These are phyloP conservation scores for Rhinopithecus roxellana DNA, from an alignment of 2,113 vertebrate genomes.

Conservation along the genomic window DNA sequence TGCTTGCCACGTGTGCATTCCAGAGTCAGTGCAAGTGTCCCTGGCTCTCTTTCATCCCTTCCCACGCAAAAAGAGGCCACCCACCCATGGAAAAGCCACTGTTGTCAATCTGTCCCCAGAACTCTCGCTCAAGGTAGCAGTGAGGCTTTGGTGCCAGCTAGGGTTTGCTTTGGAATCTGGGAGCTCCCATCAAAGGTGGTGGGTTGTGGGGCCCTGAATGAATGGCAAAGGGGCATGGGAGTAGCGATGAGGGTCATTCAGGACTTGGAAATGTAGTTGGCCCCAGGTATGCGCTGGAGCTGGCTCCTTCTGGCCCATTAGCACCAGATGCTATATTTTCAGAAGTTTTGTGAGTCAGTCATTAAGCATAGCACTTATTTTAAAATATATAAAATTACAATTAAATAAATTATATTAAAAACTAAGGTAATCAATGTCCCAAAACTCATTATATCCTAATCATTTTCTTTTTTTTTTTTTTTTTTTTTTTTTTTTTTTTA, in stretches of 20 bases:
- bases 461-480: neutral
- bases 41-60: neutral
- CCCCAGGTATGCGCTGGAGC: neutral
- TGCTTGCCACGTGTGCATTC: neutral
- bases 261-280: neutral
- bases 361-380: neutral
- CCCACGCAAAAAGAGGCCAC: slow-evolving; percentile 12
- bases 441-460: neutral
- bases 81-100: neutral
- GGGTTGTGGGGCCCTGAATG: neutral
- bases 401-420: slow-evolving; percentile 27
- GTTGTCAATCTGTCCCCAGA: neutral
- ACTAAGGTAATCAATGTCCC: neutral
- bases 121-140: neutral
- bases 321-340: neutral
- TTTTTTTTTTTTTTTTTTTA: too few species aligned
- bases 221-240: neutral
- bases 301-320: neutral
- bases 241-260: neutral
- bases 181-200: neutral
- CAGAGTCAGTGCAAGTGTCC: neutral
- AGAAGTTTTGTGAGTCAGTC: neutral
- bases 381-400: neutral
- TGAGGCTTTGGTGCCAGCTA: neutral
- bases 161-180: neutral